Conservation (phyloP, 2,797 vertebrate species). For the Epinephelus malabaricus region DNA sequence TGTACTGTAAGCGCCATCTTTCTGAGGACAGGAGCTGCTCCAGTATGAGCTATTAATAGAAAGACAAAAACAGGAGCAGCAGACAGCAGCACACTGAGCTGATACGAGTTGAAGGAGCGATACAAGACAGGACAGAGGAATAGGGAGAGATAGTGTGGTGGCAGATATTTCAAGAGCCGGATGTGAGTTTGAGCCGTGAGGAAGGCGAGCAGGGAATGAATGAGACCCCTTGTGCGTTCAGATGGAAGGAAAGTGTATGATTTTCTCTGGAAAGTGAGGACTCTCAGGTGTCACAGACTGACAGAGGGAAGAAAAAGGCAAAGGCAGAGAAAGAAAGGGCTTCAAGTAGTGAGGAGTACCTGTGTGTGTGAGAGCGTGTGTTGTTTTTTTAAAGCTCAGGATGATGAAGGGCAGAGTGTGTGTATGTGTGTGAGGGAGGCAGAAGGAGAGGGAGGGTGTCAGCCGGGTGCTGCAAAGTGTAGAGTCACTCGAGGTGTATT, state of each 20-base stretch:
- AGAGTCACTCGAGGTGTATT: slow-evolving; percentile 62
- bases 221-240: slow-evolving; percentile 40
- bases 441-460: slow-evolving; percentile 60
- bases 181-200: slow-evolving; percentile 45
- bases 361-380: slow-evolving; percentile 10
- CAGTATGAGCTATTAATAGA: slow-evolving; percentile 67
- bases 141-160: slow-evolving; percentile 9
- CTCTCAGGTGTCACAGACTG: slow-evolving; percentile 9
- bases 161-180: slow-evolving; percentile 24
- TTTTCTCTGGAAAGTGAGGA: slow-evolving; percentile 24
- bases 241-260: slow-evolving; percentile 8
- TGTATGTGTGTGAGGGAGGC: slow-evolving; percentile 53
- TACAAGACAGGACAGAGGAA: slow-evolving; percentile 20
- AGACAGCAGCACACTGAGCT: slow-evolving; percentile 51
- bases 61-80: slow-evolving; percentile 53
- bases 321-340: slow-evolving; percentile 29
- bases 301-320: not conserved
- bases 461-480: slow-evolving; percentile 57
- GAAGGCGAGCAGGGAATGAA: slow-evolving; percentile 38
- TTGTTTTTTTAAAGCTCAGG: slow-evolving; percentile 44
- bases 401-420: slow-evolving; percentile 66
- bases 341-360: slow-evolving; percentile 34
- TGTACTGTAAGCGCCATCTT: slow-evolving; percentile 25
- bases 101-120: slow-evolving; percentile 28
- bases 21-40: slow-evolving; percentile 49